These are phyloP conservation scores for Byasa hedistus DNA, from an alignment of 2,888 invertebrate genomes.

Conservation along the genomic window DNA sequence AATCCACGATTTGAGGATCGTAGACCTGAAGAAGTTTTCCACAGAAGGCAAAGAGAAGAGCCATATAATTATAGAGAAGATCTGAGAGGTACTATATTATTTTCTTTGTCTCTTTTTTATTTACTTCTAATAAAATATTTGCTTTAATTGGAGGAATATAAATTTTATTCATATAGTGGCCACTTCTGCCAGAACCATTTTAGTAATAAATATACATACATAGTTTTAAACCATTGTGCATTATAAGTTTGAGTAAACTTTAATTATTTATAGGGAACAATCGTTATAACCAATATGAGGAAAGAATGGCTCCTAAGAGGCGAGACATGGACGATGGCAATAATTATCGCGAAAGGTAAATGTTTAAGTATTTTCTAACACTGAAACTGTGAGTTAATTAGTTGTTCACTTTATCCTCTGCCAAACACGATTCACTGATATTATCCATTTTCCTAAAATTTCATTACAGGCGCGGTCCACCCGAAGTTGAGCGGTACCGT, in stretches of 20 bases:
- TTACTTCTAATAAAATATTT: background rate
- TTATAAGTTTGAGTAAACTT: background rate
- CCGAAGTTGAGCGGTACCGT: slow-evolving; percentile 58
- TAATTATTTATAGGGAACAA: slow-evolving; percentile 48
- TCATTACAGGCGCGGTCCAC: slow-evolving; percentile 52
- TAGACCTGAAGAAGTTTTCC: slow-evolving; percentile 49
- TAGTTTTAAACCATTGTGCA: background rate
- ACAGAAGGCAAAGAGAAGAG: slow-evolving; percentile 57
- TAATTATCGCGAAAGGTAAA: slow-evolving; percentile 53
- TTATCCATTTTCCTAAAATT: background rate
- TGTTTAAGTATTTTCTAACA: background rate
- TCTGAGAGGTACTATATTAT: slow-evolving; percentile 48
- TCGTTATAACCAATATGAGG: slow-evolving; percentile 63
- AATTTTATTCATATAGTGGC: too few relatives aligned
- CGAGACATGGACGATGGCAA: slow-evolving; percentile 55
- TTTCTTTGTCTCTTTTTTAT: background rate
- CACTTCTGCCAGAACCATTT: too few relatives aligned
- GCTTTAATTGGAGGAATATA: too few relatives aligned
- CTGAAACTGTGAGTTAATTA: too few relatives aligned
- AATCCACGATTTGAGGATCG: slow-evolving; percentile 55
- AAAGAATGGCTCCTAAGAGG: slow-evolving; percentile 52
- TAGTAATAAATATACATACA: background rate
- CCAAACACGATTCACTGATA: too few relatives aligned
- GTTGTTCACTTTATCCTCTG: too few relatives aligned
- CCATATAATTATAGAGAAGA: slow-evolving; percentile 56